Conservation (phyloP, 2,113 vertebrate species). For the Tachysurus vachellii region DNA sequence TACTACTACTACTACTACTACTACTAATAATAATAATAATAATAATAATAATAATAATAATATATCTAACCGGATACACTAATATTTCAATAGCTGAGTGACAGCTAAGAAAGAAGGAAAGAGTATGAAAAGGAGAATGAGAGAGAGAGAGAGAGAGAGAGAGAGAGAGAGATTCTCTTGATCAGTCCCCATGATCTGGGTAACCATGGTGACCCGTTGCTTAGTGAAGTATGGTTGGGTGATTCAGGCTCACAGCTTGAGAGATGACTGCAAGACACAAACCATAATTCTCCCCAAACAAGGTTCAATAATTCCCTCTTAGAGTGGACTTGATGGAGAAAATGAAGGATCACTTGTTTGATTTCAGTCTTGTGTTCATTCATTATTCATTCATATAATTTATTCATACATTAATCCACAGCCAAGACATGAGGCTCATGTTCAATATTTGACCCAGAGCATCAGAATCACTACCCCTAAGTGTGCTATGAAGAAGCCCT, state of each 20-base stretch:
- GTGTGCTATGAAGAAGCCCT: conserved; percentile 10
- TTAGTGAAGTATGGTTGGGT: conserved; percentile 52
- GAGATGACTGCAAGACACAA: conserved; percentile 44
- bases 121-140: background rate
- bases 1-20: too few relatives aligned
- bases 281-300: conserved; percentile 33
- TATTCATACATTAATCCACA: conserved; percentile 18
- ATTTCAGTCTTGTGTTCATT: conserved; percentile 21
- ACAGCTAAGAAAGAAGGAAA: background rate
- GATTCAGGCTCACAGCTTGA: conserved; percentile 46
- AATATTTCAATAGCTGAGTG: background rate
- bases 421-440: conserved; percentile 11
- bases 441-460: conserved; percentile 29
- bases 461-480: conserved; percentile 2
- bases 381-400: conserved; percentile 35
- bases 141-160: conserved; percentile 12
- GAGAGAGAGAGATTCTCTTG: conserved; percentile 21
- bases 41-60: background rate
- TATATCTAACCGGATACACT: background rate
- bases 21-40: too few relatives aligned
- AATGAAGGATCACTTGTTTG: background rate
- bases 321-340: conserved; percentile 12
- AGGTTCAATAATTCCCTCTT: conserved; percentile 38
- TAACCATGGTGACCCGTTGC: conserved; percentile 63
- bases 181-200: conserved; percentile 49